Evolutionary conservation across 2,797 vertebrate species (phyloP), one percentile per base, ranked within the genome.

Genomic region (Sebastes umbrosus): DNA sequence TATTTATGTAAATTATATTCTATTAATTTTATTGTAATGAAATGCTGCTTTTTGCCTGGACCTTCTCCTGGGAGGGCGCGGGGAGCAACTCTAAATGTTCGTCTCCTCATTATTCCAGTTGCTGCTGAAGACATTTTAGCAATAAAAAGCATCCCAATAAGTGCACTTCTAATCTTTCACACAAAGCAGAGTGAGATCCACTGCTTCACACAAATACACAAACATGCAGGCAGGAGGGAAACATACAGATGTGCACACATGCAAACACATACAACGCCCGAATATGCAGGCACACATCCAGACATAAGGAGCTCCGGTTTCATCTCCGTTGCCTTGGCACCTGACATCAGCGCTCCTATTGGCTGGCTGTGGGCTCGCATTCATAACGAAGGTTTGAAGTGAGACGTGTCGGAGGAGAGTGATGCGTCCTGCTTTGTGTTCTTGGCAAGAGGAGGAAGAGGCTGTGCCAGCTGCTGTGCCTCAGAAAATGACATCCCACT

Each of bases 401-500:
- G 77, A 67, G 31, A 76, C 54, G 39, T 63, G 60, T 75, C 32
- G n/a, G 52, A 79, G 67, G 62, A 64, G 55, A 70, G 73, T 59
- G 78, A 75, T 68, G 36, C 43, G 50, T 82, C 63, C 76, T 60
- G 73, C 60, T 70, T 82, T 27, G 60, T 36, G 73, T 76, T 85
- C 16, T 73, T 87, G 87, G 79, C 83, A 74, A 69, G 60, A 18
- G 1, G 25, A 68, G 24, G 46, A 55, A 32, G 34, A 70, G 43
- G 11, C 43, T 63, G 43, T 69, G 79, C 83, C 88, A 83, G 75
- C 76, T 75, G 75, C 74, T 79, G 29, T 57, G 73, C 54, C 65
- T 73, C 20, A 16, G 71, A 69, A 82, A 81, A 72, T 64, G 77
- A 80, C 83, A 84, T 63, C 73, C 80, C 75, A 65, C 59, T 65